Evolutionary conservation across 2,113 vertebrate species (phyloP).

Genomic region (Anarhynchus alexandrinus): DNA sequence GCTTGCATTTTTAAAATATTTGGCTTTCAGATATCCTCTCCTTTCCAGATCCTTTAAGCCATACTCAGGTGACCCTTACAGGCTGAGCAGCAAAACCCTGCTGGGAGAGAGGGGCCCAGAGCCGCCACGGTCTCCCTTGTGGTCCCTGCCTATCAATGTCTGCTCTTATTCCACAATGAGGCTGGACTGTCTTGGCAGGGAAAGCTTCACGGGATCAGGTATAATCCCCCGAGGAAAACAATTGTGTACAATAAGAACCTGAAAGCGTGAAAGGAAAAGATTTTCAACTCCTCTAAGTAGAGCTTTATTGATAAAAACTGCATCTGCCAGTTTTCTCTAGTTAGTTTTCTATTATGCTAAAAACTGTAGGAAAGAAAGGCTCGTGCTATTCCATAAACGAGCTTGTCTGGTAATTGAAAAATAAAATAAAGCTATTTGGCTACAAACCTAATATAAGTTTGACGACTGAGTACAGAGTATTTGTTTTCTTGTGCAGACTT

Average conservation of each 20-base stretch:
- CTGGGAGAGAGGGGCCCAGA: not conserved
- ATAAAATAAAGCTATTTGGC: constrained; percentile 37
- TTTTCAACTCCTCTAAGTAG: constrained; percentile 26
- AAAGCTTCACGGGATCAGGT: constrained; percentile 42
- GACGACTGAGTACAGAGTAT: not conserved
- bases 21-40: constrained; percentile 6
- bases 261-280: constrained; percentile 44
- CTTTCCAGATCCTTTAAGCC: constrained; percentile 21
- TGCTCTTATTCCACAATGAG: not conserved
- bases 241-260: constrained; percentile 22
- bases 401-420: constrained; percentile 14
- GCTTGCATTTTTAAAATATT: constrained; percentile 33
- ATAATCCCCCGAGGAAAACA: constrained; percentile 45
- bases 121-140: not conserved
- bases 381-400: not conserved
- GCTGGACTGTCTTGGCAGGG: constrained; percentile 21
- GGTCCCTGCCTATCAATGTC: constrained; percentile 19
- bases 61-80: constrained; percentile 7
- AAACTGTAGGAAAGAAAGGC: not conserved
- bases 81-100: constrained; percentile 26
- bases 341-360: constrained; percentile 16
- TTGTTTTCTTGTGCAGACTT: constrained; percentile 50
- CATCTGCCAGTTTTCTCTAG: constrained; percentile 21
- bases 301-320: not conserved
- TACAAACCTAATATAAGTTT: not conserved